These are phyloP conservation scores for Gadopsis bispinosus DNA, from an alignment of 2,797 vertebrate species.

Conservation along the genomic window DNA sequence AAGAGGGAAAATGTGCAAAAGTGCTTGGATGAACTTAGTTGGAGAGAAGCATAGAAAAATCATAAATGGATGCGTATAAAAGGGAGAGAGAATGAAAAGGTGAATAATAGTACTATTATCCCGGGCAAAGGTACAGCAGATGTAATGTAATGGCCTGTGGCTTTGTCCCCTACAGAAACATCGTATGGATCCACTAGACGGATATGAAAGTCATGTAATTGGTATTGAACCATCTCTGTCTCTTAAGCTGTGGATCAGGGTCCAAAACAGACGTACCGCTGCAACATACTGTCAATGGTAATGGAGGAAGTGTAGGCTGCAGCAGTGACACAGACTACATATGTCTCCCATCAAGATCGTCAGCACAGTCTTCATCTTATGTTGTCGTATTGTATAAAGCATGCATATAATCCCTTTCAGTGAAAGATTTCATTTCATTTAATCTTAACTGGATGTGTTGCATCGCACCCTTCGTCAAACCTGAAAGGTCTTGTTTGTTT, in stretches of 20 bases:
- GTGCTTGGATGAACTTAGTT: constrained; percentile 78
- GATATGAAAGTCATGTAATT: constrained; percentile 44
- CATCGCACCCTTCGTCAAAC: not conserved
- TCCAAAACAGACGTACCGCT: constrained; percentile 24
- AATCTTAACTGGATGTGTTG: not conserved
- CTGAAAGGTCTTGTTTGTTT: not conserved
- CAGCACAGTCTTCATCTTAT: not conserved
- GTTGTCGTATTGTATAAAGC: not conserved
- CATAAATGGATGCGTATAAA: constrained; percentile 57
- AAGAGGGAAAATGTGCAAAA: constrained; percentile 48
- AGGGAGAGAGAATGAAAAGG: constrained; percentile 53
- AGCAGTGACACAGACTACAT: not conserved
- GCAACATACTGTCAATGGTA: not conserved
- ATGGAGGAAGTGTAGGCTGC: not conserved
- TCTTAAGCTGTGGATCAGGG: constrained; percentile 31
- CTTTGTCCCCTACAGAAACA: constrained; percentile 43
- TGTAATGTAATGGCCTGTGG: constrained; percentile 36
- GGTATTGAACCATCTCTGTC: constrained; percentile 37
- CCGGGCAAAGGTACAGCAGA: constrained; percentile 42
- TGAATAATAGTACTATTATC: constrained; percentile 65
- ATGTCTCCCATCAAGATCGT: constrained; percentile 4
- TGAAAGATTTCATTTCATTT: not conserved
- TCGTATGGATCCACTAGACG: constrained; percentile 46
- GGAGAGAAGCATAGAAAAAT: constrained; percentile 23
- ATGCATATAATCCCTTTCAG: not conserved